Percentiles rank a stretch among this genome's conserved stretches.
Conservation (phyloP, 2,113 vertebrate species). For the Brachionichthys hirsutus region DNA sequence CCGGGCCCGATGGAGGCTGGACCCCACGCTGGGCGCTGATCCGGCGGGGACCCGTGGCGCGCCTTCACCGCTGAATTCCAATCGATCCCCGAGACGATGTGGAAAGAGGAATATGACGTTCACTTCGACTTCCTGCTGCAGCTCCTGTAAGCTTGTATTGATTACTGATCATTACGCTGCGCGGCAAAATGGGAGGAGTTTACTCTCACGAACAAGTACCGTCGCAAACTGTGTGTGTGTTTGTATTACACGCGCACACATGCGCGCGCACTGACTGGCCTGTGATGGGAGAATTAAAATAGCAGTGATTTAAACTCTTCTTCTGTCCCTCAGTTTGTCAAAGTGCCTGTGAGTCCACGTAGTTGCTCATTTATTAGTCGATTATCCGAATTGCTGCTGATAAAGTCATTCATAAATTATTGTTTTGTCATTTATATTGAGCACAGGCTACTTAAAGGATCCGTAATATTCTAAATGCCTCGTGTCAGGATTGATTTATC, state of each 20-base stretch:
- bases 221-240: background rate
- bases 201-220: background rate
- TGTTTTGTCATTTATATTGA: too few relatives aligned
- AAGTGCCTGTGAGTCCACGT: background rate
- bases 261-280: too few relatives aligned
- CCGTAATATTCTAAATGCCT: too few relatives aligned
- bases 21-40: slow-evolving; percentile 48
- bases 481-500: too few relatives aligned
- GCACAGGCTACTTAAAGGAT: too few relatives aligned
- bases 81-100: slow-evolving; percentile 69
- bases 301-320: background rate
- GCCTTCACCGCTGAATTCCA: slow-evolving; percentile 46
- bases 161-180: slow-evolving; percentile 39
- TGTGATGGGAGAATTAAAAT: background rate
- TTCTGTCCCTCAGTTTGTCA: too few relatives aligned
- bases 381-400: background rate
- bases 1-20: slow-evolving; percentile 47
- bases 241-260: too few relatives aligned
- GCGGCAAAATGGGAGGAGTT: slow-evolving; percentile 56
- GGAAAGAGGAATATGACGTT: slow-evolving; percentile 81
- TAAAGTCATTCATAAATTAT: too few relatives aligned
- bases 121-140: slow-evolving; percentile 81
- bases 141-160: slow-evolving; percentile 81
- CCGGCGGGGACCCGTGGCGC: slow-evolving; percentile 50
- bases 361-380: background rate